phyloP scores from a whole-genome alignment of 2,113 vertebrate species.

The Daboia siamensis region DNA sequence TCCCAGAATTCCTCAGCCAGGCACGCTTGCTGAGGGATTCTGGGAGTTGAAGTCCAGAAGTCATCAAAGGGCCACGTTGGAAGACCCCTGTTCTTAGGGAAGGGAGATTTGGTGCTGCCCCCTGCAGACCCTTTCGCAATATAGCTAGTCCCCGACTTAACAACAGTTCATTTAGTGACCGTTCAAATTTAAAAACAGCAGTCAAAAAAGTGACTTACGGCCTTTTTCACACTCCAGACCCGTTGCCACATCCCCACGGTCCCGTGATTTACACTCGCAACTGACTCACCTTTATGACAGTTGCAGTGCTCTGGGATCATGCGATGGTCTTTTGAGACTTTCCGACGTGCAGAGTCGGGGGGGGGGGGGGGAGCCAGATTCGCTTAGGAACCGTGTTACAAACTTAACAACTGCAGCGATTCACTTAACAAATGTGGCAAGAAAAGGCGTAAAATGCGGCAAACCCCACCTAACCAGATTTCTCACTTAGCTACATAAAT shows the following conservation, averaged over 20 bases:
- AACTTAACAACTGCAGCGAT: not conserved
- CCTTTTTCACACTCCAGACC: not conserved
- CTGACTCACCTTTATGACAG: not conserved
- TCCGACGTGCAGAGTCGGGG: not conserved
- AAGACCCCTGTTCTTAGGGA: not conserved
- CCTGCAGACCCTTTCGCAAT: not conserved
- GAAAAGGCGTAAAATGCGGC: no score
- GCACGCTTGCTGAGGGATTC: no score
- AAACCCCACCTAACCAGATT: not conserved
- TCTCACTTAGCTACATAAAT: not conserved
- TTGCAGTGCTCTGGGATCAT: accelerated
- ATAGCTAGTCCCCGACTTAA: not conserved
- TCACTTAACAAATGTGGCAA: not conserved
- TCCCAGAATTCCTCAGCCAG: no score
- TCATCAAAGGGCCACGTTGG: no score
- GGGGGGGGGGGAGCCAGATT: not conserved
- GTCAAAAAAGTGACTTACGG: not conserved
- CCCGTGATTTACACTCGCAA: accelerated
- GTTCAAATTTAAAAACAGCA: not conserved
- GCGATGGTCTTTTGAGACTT: not conserved
- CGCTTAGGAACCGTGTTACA: not conserved
- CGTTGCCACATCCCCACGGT: not conserved
- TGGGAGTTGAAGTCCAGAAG: no score
- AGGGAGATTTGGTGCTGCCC: not conserved
- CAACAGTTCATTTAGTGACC: not conserved